Evolutionary conservation across 2,113 vertebrate genomes (phyloP).

Genomic region (Anolis carolinensis): DNA sequence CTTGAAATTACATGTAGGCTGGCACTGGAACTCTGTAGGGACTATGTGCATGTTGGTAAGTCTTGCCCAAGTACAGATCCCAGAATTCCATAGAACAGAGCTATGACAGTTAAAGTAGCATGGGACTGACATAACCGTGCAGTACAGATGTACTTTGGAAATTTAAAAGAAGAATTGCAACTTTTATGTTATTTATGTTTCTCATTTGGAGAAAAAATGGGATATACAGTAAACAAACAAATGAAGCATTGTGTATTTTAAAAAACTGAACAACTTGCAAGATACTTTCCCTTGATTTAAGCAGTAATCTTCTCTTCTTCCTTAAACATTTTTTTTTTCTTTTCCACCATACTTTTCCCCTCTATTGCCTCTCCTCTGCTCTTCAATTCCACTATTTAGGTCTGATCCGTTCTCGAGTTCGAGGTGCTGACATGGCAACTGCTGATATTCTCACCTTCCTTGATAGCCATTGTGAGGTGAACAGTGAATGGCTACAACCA

Average conservation of each 20-base stretch:
- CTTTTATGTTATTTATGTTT: too few relatives aligned
- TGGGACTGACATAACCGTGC: too few relatives aligned
- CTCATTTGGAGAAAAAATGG: too few relatives aligned
- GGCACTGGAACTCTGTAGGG: too few relatives aligned
- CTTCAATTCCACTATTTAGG: constrained; percentile 69
- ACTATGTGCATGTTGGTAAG: not conserved
- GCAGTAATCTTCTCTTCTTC: not conserved
- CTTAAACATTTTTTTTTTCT: not conserved
- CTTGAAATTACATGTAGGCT: too few relatives aligned
- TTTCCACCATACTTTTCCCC: not conserved
- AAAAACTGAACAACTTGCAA: too few relatives aligned
- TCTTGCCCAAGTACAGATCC: not conserved
- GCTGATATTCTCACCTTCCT: constrained; percentile 93
- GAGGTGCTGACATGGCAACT: constrained; percentile 87
- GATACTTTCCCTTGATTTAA: not conserved
- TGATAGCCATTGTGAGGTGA: constrained; percentile 98
- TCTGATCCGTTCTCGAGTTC: constrained; percentile 94
- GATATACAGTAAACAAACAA: too few relatives aligned
- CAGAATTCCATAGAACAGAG: not conserved
- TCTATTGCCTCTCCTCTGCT: too few relatives aligned
- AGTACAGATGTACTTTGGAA: not conserved
- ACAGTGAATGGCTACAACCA: constrained; percentile 94
- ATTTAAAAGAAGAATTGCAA: too few relatives aligned
- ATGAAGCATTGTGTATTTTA: too few relatives aligned
- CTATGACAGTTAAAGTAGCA: too few relatives aligned